Percentiles rank a stretch among this genome's conserved stretches.
phyloP scores from a whole-genome alignment of 2,113 vertebrate genomes.

The Bostrychus sinensis region DNA sequence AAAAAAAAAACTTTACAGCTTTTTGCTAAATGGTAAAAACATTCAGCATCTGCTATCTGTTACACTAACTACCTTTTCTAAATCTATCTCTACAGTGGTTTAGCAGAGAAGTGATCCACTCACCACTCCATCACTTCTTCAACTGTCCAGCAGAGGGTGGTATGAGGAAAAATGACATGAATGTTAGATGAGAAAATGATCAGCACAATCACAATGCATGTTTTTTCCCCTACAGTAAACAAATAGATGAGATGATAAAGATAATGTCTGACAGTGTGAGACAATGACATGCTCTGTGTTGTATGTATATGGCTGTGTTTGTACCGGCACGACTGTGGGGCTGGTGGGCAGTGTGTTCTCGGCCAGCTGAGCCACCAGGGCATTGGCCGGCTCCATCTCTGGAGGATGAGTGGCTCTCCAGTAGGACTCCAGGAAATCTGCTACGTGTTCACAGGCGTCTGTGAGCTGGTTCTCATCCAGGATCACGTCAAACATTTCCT shows the following conservation, averaged over 20 bases:
- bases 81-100: slow-evolving; percentile 2
- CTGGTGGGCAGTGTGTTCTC: slow-evolving; percentile 87
- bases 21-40: too few species aligned
- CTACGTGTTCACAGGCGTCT: slow-evolving; percentile 97
- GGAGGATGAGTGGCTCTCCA: slow-evolving; percentile 97
- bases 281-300: neutral
- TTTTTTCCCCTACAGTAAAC: neutral
- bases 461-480: slow-evolving; percentile 97
- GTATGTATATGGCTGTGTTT: slow-evolving; percentile 1
- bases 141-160: slow-evolving; percentile 55
- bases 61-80: too few species aligned
- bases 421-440: slow-evolving; percentile 96
- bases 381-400: slow-evolving; percentile 86
- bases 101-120: slow-evolving; percentile 58
- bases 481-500: slow-evolving; percentile 98
- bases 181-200: slow-evolving; percentile 59
- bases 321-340: slow-evolving; percentile 78
- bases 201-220: slow-evolving; percentile 14
- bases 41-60: too few species aligned
- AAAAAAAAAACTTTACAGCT: too few species aligned
- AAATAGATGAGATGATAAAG: slow-evolving; percentile 25
- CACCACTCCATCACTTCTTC: slow-evolving; percentile 77
- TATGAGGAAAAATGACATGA: slow-evolving; percentile 68
- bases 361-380: slow-evolving; percentile 87
- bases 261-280: slow-evolving; percentile 4